phyloP scores from a whole-genome alignment of 2,888 invertebrate species.

The Thymelicus acteon region DNA sequence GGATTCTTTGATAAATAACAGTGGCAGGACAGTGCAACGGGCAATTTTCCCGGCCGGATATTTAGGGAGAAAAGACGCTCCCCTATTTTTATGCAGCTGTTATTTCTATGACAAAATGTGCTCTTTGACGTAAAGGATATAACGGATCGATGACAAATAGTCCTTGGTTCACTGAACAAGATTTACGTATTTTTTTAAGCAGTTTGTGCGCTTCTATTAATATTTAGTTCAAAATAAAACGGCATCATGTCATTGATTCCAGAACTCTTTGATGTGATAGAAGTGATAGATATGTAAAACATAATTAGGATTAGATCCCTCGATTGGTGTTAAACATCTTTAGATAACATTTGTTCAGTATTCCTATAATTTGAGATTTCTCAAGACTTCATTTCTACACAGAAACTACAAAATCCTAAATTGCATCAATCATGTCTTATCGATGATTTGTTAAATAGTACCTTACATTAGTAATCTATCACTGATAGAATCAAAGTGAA shows the following conservation, averaged over 20 bases:
- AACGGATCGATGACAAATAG: conserved; percentile 30
- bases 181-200: conserved; percentile 9
- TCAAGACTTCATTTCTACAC: too few relatives aligned
- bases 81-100: conserved; percentile 70
- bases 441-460: too few relatives aligned
- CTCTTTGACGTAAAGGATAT: conserved; percentile 33
- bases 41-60: conserved; percentile 65
- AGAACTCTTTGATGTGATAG: too few relatives aligned
- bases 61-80: conserved; percentile 56
- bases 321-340: too few relatives aligned
- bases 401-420: too few relatives aligned
- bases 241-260: not conserved
- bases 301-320: too few relatives aligned
- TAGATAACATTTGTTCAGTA: too few relatives aligned
- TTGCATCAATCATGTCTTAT: too few relatives aligned
- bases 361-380: too few relatives aligned
- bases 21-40: conserved; percentile 55
- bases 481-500: conserved; percentile 14
- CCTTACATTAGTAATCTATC: too few relatives aligned
- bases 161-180: conserved; percentile 11
- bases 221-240: not conserved
- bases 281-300: too few relatives aligned
- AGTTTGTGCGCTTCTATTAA: not conserved
- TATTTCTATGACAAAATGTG: conserved; percentile 52
- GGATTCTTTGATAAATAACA: conserved; percentile 42